Conservation (phyloP, 2,113 vertebrate genomes). For the Paralichthys olivaceus region DNA sequence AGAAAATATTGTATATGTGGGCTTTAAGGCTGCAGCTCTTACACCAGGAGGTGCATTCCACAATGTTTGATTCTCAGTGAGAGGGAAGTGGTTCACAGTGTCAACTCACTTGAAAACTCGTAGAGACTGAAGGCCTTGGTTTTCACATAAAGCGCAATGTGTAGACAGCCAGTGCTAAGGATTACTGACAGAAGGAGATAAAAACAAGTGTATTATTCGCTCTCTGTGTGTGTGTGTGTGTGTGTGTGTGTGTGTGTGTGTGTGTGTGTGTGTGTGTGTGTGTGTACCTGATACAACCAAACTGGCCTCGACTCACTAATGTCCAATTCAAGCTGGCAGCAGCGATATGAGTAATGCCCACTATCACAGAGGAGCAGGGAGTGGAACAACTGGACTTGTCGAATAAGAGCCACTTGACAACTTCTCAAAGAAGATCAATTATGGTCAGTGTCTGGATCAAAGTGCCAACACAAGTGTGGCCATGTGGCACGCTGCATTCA, state of each 20-base stretch:
- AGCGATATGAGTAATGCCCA: slow-evolving; percentile 68
- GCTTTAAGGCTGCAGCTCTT: slow-evolving; percentile 15
- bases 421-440: slow-evolving; percentile 67
- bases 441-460: slow-evolving; percentile 52
- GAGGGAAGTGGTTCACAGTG: neutral
- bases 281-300: slow-evolving; percentile 22
- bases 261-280: neutral
- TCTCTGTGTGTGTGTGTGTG: slow-evolving; percentile 22
- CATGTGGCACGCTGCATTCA: slow-evolving; percentile 14
- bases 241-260: slow-evolving; percentile 23
- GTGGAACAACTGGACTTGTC: slow-evolving; percentile 63
- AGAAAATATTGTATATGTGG: slow-evolving; percentile 14
- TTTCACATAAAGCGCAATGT: slow-evolving; percentile 16
- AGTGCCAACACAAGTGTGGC: slow-evolving; percentile 39
- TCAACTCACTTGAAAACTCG: slow-evolving; percentile 18
- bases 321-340: slow-evolving; percentile 63
- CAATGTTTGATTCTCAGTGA: slow-evolving; percentile 15
- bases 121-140: slow-evolving; percentile 30
- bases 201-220: slow-evolving; percentile 51
- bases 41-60: slow-evolving; percentile 4
- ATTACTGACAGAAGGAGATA: slow-evolving; percentile 53
- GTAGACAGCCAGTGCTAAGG: slow-evolving; percentile 23
- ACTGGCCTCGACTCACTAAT: slow-evolving; percentile 49
- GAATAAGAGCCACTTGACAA: slow-evolving; percentile 69
- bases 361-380: slow-evolving; percentile 62